phyloP scores from a whole-genome alignment of 2,113 vertebrate genomes.

The Archilochus colubris region DNA sequence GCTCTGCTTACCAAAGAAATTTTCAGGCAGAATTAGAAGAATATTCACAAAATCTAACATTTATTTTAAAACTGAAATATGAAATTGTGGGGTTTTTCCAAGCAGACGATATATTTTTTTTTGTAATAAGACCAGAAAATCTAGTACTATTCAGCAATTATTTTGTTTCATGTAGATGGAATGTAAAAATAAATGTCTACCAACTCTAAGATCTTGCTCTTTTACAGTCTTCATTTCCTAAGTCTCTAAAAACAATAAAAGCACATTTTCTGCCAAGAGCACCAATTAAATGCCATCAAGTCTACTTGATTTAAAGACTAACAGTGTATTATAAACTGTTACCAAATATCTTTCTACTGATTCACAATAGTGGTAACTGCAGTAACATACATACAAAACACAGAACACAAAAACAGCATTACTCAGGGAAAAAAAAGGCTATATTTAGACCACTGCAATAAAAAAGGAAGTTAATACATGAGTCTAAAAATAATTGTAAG shows the following conservation, averaged over 20 bases:
- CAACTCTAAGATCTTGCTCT: neutral
- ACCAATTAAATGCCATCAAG: neutral
- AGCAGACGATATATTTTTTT: neutral
- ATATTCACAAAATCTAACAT: no score
- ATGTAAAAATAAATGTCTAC: neutral
- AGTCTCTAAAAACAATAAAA: neutral
- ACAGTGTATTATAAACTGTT: neutral
- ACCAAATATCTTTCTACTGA: neutral
- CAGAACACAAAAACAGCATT: neutral
- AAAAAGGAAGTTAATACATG: neutral
- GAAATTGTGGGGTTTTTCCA: neutral
- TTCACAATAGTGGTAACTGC: neutral
- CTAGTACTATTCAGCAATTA: neutral
- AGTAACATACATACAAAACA: neutral
- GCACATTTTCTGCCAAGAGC: neutral
- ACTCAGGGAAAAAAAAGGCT: neutral
- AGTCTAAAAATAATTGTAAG: conserved; percentile 35
- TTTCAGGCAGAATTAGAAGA: no score
- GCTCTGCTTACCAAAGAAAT: no score
- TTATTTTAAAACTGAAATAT: no score
- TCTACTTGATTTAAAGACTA: neutral
- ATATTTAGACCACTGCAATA: neutral
- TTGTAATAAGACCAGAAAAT: neutral
- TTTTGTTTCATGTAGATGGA: neutral
- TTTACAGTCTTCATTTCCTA: neutral